Evolutionary conservation across 2,113 vertebrate genomes (phyloP), one percentile per base, ranked within the genome.

Genomic region (Enhydra lutris): DNA sequence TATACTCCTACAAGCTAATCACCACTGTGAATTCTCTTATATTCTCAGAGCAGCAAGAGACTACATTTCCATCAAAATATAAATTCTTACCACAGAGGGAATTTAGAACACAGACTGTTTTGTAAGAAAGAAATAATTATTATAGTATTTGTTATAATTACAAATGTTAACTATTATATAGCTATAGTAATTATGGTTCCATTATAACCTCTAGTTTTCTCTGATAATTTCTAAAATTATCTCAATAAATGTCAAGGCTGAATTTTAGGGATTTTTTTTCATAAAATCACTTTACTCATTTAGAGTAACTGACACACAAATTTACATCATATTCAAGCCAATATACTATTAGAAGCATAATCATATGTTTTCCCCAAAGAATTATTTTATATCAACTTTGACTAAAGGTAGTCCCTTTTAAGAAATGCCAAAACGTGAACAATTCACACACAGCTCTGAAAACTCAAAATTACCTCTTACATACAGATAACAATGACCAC

Each of bases 31-130:
- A 94, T 83, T 93, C 52, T 7, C 86, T 95, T 73, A 42, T 73
- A 83, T 45, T 89, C 95, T 96, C 96, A 93, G 42, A 95, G 89
- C 67, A 86, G 39, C 71, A 65, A 93, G 36, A 93, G 36, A 89
- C 31, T 21, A 91, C n/a, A 91, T 94, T 93, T 92, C 91, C 74
- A 95, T 97, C 78, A 96, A 97, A 97, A 91, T 85, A 89, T 95
- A 97, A 96, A 85, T 91, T 45, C 87, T 94, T 89, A 90, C 52
- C 82, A 73, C 29, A 95, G 23, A 97, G 87, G n/a, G 31, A 94
- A 94, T 85, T 98, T 83, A 93, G 61, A 94, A 80, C 36, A 95
- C 1, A 59, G 23, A 84, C 47, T 52, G 34, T 55, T 86, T 91
- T 78, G 42, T 83, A 67, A 94, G 55, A 95, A 92, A 92, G 13